Evolutionary conservation across 2,797 vertebrate genomes (phyloP).

Genomic region (Cichlasoma orientale): DNA sequence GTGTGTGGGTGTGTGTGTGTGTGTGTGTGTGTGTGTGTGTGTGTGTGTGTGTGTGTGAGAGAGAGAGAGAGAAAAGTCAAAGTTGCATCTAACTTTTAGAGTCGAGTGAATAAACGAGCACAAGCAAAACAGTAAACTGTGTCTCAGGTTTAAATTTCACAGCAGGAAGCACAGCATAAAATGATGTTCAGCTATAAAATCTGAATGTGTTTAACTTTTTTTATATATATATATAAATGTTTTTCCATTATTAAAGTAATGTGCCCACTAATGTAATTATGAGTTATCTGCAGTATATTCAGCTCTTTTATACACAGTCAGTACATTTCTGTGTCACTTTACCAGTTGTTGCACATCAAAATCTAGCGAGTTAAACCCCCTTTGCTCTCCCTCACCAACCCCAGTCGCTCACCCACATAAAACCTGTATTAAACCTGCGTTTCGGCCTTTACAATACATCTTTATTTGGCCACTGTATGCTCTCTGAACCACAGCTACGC

Average conservation of each 20-base stretch:
- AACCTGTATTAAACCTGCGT: slow-evolving; percentile 27
- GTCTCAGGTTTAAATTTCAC: too few species aligned
- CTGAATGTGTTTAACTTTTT: not conserved
- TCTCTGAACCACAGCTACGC: slow-evolving; percentile 20
- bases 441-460: slow-evolving; percentile 27
- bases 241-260: not conserved
- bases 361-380: slow-evolving; percentile 2
- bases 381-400: not conserved
- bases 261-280: not conserved
- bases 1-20: too few species aligned
- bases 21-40: too few species aligned
- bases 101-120: too few species aligned
- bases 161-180: too few species aligned
- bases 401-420: not conserved
- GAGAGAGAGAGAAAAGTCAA: too few species aligned
- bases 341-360: slow-evolving; percentile 10
- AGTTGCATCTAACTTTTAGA: too few species aligned
- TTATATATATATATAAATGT: not conserved
- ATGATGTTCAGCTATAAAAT: not conserved
- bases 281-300: not conserved
- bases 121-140: too few species aligned
- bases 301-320: not conserved
- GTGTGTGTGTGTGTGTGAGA: too few species aligned
- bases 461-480: slow-evolving; percentile 44
- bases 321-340: not conserved